phyloP scores from a whole-genome alignment of 2,888 invertebrate genomes.

The Apocheima hispidaria region DNA sequence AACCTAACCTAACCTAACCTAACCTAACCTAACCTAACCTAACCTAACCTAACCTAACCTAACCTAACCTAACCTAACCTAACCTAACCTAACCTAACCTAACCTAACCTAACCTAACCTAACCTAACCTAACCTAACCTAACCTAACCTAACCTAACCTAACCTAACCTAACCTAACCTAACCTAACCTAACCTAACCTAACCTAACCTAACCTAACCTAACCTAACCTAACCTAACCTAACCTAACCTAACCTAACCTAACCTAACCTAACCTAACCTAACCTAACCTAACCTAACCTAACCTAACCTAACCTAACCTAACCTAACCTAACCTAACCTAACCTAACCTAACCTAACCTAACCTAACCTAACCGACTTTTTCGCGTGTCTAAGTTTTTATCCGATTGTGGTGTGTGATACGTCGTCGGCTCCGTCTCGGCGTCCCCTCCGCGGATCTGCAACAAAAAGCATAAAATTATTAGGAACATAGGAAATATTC shows the following conservation, averaged over 20 bases:
- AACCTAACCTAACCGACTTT: no score
- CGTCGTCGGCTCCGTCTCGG: no score
- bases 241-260: constrained; percentile 29
- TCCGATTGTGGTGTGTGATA: no score
- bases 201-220: constrained; percentile 25
- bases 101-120: constrained; percentile 35
- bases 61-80: constrained; percentile 36
- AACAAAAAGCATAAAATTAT: no score
- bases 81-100: constrained; percentile 41
- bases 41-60: constrained; percentile 33
- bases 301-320: constrained; percentile 29
- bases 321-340: no score
- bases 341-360: no score
- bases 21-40: constrained; percentile 38
- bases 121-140: constrained; percentile 34
- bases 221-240: constrained; percentile 19
- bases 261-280: neutral
- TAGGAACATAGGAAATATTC: no score
- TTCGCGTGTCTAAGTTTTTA: no score
- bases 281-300: constrained; percentile 15
- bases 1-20: constrained; percentile 30
- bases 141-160: constrained; percentile 26
- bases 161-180: constrained; percentile 24
- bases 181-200: constrained; percentile 26
- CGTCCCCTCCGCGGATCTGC: no score